Evolutionary conservation across 2,888 invertebrate species (phyloP), one percentile per base, ranked within the genome.

Genomic region (Pyrocoelia pectoralis): DNA sequence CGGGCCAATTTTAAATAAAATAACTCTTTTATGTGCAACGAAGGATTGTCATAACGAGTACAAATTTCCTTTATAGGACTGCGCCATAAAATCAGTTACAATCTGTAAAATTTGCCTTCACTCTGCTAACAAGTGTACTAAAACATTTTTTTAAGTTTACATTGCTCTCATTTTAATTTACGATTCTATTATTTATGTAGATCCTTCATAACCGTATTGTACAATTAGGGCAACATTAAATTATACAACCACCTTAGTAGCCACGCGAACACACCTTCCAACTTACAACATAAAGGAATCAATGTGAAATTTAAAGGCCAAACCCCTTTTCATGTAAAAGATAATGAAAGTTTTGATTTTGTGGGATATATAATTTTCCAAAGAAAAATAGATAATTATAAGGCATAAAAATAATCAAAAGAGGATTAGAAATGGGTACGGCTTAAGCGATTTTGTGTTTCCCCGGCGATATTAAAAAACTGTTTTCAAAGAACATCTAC

Each of bases 381-480:
- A 46, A 46, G 17, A 2, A 17, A 46, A 46, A 46, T 10, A 13
- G 41, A 17, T 46, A 46, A 46, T 46, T 46, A 17, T 18, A 10
- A 17, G n/a, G 17, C 18, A 18, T 46, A 18, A 18, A 18, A 46
- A 46, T 46, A 56, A 56, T 50, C 40, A 38, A 28, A 33, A 1
- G 15, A 29, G 38, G 56, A 56, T 56, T 40, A 56, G 50, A 56
- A 56, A 56, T 29, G 48, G 50, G 50, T 33, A 33, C 48, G 24
- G 56, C 38, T 63, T 65, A 61, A 64, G 50, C 56, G 57, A 60
- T 61, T 65, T 60, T 53, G 51, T 58, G 51, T 61, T 67, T 62
- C 58, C 48, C 29, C 18, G 41, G 67, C 55, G 68, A 71, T 73
- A 73, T 73, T 72, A 71, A 72, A 73, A 71, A 70, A 68, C 59